Conservation (phyloP, 2,113 vertebrate species). For the Odocoileus virginianus region DNA sequence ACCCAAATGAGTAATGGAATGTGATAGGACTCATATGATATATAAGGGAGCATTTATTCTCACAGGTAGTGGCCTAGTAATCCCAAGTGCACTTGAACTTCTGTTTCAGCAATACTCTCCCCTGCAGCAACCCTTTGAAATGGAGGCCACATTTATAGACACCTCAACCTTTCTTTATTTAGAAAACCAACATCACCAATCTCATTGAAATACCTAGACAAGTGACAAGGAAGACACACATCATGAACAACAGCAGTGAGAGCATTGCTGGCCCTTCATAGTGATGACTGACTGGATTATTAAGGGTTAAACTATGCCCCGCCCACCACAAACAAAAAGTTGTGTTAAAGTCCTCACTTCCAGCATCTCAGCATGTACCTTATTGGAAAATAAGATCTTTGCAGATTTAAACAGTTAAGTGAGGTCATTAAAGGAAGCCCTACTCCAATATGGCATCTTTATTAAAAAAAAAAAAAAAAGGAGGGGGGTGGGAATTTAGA, state of each 20-base stretch:
- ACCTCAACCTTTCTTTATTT: neutral
- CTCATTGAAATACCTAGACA: neutral
- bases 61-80: neutral
- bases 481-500: neutral
- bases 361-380: neutral
- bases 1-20: neutral
- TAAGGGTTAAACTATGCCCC: neutral
- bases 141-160: neutral
- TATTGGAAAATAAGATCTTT: neutral
- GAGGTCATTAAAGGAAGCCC: neutral
- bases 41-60: neutral
- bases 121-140: neutral
- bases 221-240: neutral
- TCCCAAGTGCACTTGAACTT: neutral
- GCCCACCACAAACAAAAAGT: neutral
- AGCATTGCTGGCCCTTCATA: neutral
- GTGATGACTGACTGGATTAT: neutral
- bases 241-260: neutral
- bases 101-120: neutral
- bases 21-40: neutral
- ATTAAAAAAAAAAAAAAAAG: neutral
- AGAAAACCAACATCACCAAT: neutral
- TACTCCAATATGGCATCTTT: neutral
- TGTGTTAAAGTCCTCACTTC: neutral
- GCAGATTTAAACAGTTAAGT: neutral